Percentiles rank a stretch among this genome's conserved stretches.
Evolutionary conservation across 2,888 invertebrate genomes (phyloP).

Genomic region (Spilosoma lubricipeda): DNA sequence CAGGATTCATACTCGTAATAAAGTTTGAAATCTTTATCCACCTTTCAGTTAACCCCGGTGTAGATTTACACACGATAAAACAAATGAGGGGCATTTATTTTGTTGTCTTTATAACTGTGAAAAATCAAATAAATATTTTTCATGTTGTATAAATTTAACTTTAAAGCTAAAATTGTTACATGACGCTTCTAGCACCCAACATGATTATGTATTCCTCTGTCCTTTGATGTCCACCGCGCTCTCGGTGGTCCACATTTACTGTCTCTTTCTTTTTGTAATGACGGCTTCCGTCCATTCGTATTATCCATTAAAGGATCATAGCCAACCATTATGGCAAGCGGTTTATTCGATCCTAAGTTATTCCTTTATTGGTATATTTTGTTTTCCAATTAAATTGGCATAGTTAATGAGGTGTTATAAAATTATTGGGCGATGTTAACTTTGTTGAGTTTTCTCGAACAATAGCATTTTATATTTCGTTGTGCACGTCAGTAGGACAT

Average conservation of each 20-base stretch:
- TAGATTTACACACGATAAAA: background rate
- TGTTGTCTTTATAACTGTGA: background rate
- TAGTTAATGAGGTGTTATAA: conserved; percentile 46
- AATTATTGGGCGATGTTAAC: conserved; percentile 40
- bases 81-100: background rate
- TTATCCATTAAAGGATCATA: conserved; percentile 72
- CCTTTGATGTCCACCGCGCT: conserved; percentile 79
- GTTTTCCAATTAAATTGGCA: conserved; percentile 39
- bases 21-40: too few species aligned
- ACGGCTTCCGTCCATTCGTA: conserved; percentile 76
- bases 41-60: too few species aligned
- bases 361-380: conserved; percentile 55
- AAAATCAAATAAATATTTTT: background rate
- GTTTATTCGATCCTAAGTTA: conserved; percentile 59
- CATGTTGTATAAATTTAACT: background rate
- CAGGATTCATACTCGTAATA: background rate
- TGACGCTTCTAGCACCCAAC: conserved; percentile 58
- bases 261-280: conserved; percentile 74
- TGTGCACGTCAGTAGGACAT: background rate
- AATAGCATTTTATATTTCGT: conserved; percentile 12
- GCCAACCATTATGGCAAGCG: conserved; percentile 64
- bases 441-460: conserved; percentile 47
- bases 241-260: conserved; percentile 78
- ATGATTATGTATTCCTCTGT: conserved; percentile 65
- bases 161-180: conserved; percentile 18